Conservation (phyloP, 2,113 vertebrate genomes). For the Otus sunia region DNA sequence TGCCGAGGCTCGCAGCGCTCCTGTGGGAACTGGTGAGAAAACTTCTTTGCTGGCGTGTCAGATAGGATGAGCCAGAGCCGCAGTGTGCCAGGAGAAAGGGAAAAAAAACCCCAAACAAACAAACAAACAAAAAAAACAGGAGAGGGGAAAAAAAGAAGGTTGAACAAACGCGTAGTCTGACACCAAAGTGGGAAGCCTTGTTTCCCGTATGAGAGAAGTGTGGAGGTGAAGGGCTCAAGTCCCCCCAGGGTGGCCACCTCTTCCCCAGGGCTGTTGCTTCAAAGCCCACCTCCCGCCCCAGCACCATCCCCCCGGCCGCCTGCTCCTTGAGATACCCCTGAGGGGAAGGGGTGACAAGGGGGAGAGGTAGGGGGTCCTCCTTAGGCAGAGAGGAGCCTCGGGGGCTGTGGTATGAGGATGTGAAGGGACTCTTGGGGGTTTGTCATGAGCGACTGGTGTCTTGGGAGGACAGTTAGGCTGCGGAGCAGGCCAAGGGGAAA, state of each 20-base stretch:
- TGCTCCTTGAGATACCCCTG: accelerated
- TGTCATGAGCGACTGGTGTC: accelerated
- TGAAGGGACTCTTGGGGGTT: accelerated
- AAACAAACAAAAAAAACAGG: no score
- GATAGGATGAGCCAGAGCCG: not conserved
- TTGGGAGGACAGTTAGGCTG: not conserved
- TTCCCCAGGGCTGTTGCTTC: no score
- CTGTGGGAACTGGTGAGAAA: not conserved
- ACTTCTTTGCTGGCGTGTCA: not conserved
- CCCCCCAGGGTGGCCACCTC: not conserved
- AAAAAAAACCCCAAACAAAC: no score
- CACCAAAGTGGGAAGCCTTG: accelerated
- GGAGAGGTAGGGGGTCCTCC: accelerated
- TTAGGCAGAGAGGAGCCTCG: accelerated
- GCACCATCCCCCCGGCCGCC: accelerated
- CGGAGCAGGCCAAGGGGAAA: not conserved
- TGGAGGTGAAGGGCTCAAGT: not conserved
- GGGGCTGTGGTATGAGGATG: accelerated
- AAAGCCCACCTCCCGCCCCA: accelerated
- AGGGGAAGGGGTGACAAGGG: accelerated
- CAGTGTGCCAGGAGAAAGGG: accelerated
- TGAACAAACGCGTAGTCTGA: accelerated
- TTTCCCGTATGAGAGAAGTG: accelerated
- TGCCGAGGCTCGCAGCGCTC: not conserved
- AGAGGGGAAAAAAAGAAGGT: no score